These are phyloP conservation scores for Drosophila athabasca DNA, from an alignment of 1,140 invertebrate genomes.

Conservation along the genomic window DNA sequence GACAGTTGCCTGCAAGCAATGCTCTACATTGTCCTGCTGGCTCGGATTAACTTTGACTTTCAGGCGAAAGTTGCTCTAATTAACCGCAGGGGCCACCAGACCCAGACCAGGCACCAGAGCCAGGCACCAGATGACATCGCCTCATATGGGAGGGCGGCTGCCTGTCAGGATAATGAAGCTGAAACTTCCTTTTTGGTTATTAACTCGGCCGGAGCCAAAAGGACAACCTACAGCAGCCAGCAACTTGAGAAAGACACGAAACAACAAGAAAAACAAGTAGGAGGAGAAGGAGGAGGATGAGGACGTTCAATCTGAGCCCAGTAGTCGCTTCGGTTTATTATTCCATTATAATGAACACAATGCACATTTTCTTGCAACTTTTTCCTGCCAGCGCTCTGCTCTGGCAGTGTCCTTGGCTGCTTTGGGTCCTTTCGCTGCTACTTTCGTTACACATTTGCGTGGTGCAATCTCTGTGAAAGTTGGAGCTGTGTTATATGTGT, in stretches of 20 bases:
- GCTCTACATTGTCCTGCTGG: slow-evolving; percentile 37
- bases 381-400: slow-evolving; percentile 30
- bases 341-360: slow-evolving; percentile 81
- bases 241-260: slow-evolving; percentile 41
- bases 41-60: slow-evolving; percentile 40
- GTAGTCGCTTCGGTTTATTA: slow-evolving; percentile 70
- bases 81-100: slow-evolving; percentile 35
- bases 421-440: slow-evolving; percentile 43
- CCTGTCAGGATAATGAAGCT: slow-evolving; percentile 44
- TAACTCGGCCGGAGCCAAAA: slow-evolving; percentile 43
- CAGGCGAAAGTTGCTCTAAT: slow-evolving; percentile 49
- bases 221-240: slow-evolving; percentile 9
- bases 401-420: slow-evolving; percentile 33
- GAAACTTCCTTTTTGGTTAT: slow-evolving; percentile 45
- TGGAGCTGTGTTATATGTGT: slow-evolving; percentile 5
- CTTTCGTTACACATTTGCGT: slow-evolving; percentile 74
- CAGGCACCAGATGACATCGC: slow-evolving; percentile 4
- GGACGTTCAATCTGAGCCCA: slow-evolving; percentile 41
- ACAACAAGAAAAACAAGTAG: slow-evolving; percentile 22
- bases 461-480: slow-evolving; percentile 61
- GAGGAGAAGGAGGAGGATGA: not conserved
- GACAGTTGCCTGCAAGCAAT: not conserved
- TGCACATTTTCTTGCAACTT: slow-evolving; percentile 71
- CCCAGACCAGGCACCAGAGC: too few relatives aligned
- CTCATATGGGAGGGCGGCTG: slow-evolving; percentile 4